Base-by-base conservation (phyloP, 2,888 invertebrate genomes). In the Nemapogon koenigi region DNA sequence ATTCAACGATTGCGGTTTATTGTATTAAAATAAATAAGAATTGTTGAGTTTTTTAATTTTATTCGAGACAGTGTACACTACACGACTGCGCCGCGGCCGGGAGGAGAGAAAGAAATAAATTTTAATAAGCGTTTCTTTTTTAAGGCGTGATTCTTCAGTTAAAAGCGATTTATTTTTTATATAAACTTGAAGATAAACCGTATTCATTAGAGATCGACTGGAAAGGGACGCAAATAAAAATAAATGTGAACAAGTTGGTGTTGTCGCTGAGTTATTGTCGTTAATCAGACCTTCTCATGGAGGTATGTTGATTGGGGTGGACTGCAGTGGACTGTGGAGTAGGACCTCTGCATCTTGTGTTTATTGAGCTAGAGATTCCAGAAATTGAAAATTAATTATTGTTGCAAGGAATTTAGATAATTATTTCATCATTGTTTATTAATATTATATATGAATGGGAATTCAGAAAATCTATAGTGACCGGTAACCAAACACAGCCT, bases 11-110 rank as follows among this genome's bases (percentile, higher is more conserved):
- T 76, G 78, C 76, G 71, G 76, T 78, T 76, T 78, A 78, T 78
- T 78, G 76, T 78, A 78, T 78, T 76, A 78, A 78, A 76, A 78
- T 78, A 78, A 78, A 78, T 75, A 78, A 76, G 76, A 78, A 75
- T 76, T 75, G 73, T 72, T 66, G 73, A 75, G 73, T 76, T 76
- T 42, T 78, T 78, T 76, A 76, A 78, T 78, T 78, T 78, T 78
- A 72, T 78, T 76, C 65, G 64, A 62, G 62, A 53, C 72, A 59
- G 62, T 66, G 73, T 75, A 76, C 78, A 76, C 70, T 75, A 75
- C 78, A 68, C 67, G 58, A 67, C 68, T 63, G 67, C 67, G 38
- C 33, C 17, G 16, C 33, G 18, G 22, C 32, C 18, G 13, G n/a
- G 71, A 62, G 59, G 59, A 70, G 72, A 73, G 73, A 75, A 69